These are phyloP conservation scores for Caranx melampygus DNA, from an alignment of 2,113 vertebrate species.

Conservation along the genomic window DNA sequence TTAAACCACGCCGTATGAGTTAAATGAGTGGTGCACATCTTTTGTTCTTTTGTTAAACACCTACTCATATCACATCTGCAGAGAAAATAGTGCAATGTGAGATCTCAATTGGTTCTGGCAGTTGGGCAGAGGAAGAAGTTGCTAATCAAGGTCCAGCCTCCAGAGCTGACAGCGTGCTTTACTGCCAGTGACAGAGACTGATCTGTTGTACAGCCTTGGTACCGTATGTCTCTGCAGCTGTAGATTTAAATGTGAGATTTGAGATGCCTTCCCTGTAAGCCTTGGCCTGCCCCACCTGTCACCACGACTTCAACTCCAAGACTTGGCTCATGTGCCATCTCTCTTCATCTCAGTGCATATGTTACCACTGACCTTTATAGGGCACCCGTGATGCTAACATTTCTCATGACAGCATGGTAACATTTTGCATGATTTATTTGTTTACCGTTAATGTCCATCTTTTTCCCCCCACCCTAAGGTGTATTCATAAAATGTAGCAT, in stretches of 20 bases:
- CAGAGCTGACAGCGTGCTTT: conserved; percentile 57
- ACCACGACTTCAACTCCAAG: conserved; percentile 44
- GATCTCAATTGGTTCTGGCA: conserved; percentile 44
- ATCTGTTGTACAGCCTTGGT: conserved; percentile 23
- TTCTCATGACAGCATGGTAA: conserved; percentile 48
- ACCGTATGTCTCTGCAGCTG: conserved; percentile 40
- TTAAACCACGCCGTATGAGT: conserved; percentile 40
- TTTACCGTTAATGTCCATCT: neutral
- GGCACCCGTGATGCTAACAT: conserved; percentile 43
- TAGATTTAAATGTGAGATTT: conserved; percentile 53
- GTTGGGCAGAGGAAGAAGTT: conserved; percentile 45
- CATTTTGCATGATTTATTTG: conserved; percentile 60
- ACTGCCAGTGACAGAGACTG: conserved; percentile 54
- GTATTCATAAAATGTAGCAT: conserved; percentile 4
- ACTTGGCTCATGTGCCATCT: conserved; percentile 44
- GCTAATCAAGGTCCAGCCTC: conserved; percentile 59
- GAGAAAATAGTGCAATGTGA: conserved; percentile 12
- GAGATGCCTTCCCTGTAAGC: conserved; percentile 32
- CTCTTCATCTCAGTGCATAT: conserved; percentile 58
- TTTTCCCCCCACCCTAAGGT: neutral
- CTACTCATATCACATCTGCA: conserved; percentile 31
- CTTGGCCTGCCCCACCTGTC: conserved; percentile 39
- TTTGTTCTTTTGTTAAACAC: conserved; percentile 38
- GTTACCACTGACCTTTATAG: conserved; percentile 68
- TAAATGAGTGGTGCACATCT: conserved; percentile 27